A percentile compares a stretch with the other conserved stretches of the same genome.
Evolutionary conservation across 2,113 vertebrate species (phyloP).

Genomic region (Hippolais icterina): DNA sequence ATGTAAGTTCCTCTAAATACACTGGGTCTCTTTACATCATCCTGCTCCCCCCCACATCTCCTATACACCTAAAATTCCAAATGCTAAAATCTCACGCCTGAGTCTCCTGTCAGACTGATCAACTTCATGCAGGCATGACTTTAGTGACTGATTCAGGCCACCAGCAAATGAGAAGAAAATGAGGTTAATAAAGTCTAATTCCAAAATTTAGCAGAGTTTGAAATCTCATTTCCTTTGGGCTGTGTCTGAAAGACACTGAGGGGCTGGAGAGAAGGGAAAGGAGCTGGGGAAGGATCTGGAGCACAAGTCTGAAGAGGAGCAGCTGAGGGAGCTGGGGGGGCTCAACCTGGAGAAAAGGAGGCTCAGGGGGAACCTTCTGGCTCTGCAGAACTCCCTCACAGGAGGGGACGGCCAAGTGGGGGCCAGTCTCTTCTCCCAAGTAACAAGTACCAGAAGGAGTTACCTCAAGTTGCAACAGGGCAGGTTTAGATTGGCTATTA

Average conservation of each 20-base stretch:
- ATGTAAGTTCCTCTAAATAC: conserved; percentile 27
- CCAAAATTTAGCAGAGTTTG: not conserved
- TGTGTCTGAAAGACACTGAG: not conserved
- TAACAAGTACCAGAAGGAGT: not conserved
- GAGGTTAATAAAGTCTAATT: not conserved
- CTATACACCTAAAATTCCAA: not conserved
- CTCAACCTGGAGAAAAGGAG: not conserved
- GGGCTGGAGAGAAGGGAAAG: rapidly evolving
- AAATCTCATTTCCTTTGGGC: not conserved
- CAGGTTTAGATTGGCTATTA: not conserved
- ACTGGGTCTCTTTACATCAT: conserved; percentile 2
- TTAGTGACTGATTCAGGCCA: not conserved
- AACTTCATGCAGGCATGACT: not conserved
- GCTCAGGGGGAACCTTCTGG: rapidly evolving
- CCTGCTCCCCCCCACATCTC: not conserved
- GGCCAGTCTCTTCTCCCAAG: not conserved
- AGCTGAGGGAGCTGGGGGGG: not conserved
- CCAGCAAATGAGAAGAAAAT: not conserved
- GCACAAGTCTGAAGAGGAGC: not conserved
- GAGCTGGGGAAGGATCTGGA: not conserved
- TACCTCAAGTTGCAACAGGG: not conserved
- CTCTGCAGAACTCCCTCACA: not conserved
- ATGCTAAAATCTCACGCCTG: not conserved
- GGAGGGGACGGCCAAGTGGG: not conserved
- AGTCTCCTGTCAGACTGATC: not conserved